Conservation (phyloP, 2,888 invertebrate species). For the Drosophila pegasa region DNA sequence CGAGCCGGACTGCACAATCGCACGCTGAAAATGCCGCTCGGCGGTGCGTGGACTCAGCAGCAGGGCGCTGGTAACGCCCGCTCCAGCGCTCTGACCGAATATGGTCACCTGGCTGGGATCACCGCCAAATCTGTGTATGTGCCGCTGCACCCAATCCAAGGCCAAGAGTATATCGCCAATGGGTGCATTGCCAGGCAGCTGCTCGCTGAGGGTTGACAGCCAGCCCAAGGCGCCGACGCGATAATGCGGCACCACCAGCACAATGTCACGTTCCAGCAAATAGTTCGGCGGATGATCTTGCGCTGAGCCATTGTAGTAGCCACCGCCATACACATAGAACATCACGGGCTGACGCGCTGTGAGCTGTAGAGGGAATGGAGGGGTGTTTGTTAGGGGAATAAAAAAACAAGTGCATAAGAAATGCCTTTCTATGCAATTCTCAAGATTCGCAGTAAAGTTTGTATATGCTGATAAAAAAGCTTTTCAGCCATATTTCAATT, state of each 20-base stretch:
- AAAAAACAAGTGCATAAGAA: no score
- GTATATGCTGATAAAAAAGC: background rate
- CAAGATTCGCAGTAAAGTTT: background rate
- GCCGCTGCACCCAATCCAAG: conserved; percentile 86
- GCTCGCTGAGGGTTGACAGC: conserved; percentile 85
- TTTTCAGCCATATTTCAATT: background rate
- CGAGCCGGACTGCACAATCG: conserved; percentile 86
- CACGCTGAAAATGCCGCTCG: conserved; percentile 84
- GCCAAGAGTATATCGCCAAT: conserved; percentile 86
- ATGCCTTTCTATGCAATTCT: background rate
- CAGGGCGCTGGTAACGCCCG: conserved; percentile 85
- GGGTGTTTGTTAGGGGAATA: no score
- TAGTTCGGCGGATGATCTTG: conserved; percentile 83
- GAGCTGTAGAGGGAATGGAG: conserved; percentile 54
- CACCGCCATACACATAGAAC: conserved; percentile 85
- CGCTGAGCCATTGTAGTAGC: conserved; percentile 83
- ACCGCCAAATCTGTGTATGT: conserved; percentile 86
- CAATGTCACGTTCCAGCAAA: conserved; percentile 85
- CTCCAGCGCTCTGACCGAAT: conserved; percentile 86
- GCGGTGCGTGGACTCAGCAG: conserved; percentile 84
- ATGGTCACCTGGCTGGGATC: conserved; percentile 85
- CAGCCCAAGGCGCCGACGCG: conserved; percentile 86
- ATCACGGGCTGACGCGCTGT: conserved; percentile 83
- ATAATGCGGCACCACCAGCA: conserved; percentile 86
- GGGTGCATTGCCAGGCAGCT: conserved; percentile 86